Evolutionary conservation across 2,797 vertebrate genomes (phyloP), one percentile per base, ranked within the genome.

Genomic region (Ptychadena robeensis): DNA sequence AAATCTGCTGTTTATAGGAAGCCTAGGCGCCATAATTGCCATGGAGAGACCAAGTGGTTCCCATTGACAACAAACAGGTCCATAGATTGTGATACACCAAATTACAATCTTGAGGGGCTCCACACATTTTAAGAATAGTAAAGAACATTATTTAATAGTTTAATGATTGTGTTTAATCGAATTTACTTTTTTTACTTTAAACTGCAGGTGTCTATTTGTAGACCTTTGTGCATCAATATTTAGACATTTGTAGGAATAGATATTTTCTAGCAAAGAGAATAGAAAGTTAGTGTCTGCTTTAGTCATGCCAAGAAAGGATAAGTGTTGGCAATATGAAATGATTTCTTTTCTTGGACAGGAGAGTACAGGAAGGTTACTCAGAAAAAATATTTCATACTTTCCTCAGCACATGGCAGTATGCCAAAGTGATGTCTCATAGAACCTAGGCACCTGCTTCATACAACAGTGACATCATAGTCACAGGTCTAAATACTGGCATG

Each of bases 331-430:
- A 22, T 48, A 48, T 32, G 30, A 67, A 57, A 66, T 25, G 25
- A 35, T 63, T 22, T 61, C 12, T 40, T 27, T 59, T 79, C 35
- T 69, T 59, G 65, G 65, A 7, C 57, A 3, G 6, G 40, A 25
- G 14, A 35, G 34, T 32, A 18, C n/a, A n/a, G 76, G 44, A 57
- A 25, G 34, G 61, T 53, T 53, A 34, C 44, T 57, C 40, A 68
- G 44, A 31, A 79, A 79, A n/a, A 79, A 57, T 37, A 35, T 32
- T 68, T 79, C 65, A 79, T 69, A 79, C 68, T 79, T 79, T 79
- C 65, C 65, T 48, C 11, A 27, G 65, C 34, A 32, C 48, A 32
- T 34, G 76, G 65, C 65, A 79, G 44, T 18, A n/a, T 18, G 64
- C 76, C 65, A 53, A 5, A 53, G 44, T 22, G 18, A 79, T 69